Evolutionary conservation across 2,888 invertebrate genomes (phyloP).

Genomic region (Chrysomela aeneicollis): DNA sequence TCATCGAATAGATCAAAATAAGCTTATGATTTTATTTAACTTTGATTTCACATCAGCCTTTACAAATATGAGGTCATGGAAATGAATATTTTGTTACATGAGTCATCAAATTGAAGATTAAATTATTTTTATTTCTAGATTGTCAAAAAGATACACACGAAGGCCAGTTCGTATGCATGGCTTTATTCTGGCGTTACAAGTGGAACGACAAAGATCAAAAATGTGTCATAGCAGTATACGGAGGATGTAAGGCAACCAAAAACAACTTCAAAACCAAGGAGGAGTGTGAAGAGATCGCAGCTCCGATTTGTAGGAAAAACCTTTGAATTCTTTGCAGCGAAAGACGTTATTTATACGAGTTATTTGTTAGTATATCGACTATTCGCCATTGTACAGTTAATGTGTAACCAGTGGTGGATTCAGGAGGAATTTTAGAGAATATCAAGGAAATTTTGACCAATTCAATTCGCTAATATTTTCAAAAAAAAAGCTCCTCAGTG

Average conservation of each 20-base stretch:
- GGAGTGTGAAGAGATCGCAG: conserved; percentile 21
- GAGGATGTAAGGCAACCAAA: conserved; percentile 26
- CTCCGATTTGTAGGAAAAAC: conserved; percentile 14
- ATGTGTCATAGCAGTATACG: conserved; percentile 22
- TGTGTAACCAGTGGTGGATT: no score
- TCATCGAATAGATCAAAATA: not conserved
- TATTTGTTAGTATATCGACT: no score
- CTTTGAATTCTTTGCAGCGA: not conserved
- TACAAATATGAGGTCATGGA: no score
- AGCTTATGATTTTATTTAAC: not conserved
- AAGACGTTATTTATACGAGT: no score
- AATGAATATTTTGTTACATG: no score
- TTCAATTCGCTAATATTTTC: no score
- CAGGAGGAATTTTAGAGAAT: no score
- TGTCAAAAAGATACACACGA: conserved; percentile 16
- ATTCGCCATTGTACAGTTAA: no score
- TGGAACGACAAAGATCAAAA: conserved; percentile 22
- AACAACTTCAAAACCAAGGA: conserved; percentile 23
- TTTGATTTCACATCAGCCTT: not conserved
- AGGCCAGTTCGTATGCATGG: conserved; percentile 17
- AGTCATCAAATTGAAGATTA: no score
- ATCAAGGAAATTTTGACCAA: no score
- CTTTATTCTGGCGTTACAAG: conserved; percentile 21
- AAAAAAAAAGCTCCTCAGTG: no score
- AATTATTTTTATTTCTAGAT: conserved; percentile 14